Evolutionary conservation across 2,113 vertebrate species (phyloP).

Genomic region (Nerophis lumbriciformis): DNA sequence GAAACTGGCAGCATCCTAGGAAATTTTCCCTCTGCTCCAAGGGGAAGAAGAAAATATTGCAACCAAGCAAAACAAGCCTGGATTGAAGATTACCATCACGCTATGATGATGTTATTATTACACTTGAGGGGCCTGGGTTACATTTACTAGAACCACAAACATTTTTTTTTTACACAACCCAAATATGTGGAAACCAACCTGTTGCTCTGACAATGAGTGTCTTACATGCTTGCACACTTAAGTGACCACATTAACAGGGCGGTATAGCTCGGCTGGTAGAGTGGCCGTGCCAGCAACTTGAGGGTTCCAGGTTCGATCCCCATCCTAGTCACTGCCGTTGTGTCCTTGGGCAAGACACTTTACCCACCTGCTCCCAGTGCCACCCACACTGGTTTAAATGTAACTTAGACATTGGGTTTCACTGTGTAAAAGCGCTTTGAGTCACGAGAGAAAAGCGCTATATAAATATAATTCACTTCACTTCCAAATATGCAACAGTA

Average conservation of each 20-base stretch:
- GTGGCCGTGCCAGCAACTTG: no score
- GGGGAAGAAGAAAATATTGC: constrained; percentile 21
- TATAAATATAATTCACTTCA: no score
- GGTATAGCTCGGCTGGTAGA: no score
- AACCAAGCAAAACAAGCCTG: constrained; percentile 13
- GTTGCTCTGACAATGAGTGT: constrained; percentile 25
- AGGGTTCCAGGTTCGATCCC: no score
- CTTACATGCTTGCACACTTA: constrained; percentile 53
- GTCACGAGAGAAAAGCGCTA: no score
- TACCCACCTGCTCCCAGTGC: no score
- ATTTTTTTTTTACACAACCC: no score
- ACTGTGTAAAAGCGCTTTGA: no score
- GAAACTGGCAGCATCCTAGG: constrained; percentile 5
- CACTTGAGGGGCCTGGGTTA: background rate
- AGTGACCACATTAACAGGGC: constrained; percentile 25
- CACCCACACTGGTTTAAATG: no score
- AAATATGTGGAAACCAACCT: background rate
- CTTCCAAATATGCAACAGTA: constrained; percentile 21
- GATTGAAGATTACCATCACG: constrained; percentile 12
- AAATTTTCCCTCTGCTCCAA: constrained; percentile 20
- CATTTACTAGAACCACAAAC: constrained; percentile 10
- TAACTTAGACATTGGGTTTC: no score
- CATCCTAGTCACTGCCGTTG: no score
- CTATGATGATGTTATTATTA: constrained; percentile 5
- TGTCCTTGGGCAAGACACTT: no score